Evolutionary conservation across 2,797 vertebrate genomes (phyloP).

Genomic region (Coccyzus lansbergi): DNA sequence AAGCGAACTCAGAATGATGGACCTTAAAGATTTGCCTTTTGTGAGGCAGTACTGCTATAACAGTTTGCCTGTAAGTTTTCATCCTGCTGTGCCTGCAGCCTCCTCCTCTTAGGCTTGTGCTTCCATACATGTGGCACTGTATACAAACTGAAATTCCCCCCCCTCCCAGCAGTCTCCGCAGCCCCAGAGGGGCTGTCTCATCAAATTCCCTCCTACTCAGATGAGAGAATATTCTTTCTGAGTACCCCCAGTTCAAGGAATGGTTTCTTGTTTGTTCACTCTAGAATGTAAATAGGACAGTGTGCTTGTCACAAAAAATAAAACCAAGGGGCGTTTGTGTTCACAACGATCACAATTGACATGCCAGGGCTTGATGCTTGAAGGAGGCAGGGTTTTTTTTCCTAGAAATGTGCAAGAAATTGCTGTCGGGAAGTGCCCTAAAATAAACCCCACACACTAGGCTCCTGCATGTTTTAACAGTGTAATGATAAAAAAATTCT

Average conservation of each 20-base stretch:
- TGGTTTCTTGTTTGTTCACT: neutral
- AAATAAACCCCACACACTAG: neutral
- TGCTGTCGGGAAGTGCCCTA: neutral
- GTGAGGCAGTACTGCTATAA: neutral
- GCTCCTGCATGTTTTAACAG: neutral
- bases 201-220: neutral
- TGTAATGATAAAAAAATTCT: neutral
- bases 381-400: conserved; percentile 9
- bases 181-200: neutral
- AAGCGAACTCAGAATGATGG: neutral
- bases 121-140: fast-evolving
- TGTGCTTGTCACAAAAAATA: conserved; percentile 36
- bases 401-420: neutral
- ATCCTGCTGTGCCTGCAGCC: neutral
- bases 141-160: fast-evolving
- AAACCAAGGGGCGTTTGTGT: neutral
- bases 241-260: neutral
- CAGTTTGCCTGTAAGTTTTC: neutral
- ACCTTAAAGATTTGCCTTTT: neutral
- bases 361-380: conserved; percentile 4
- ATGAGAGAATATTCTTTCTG: neutral
- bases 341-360: neutral
- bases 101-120: neutral
- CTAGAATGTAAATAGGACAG: conserved; percentile 12
- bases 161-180: neutral